These are phyloP conservation scores for Trigoniulus corallinus DNA, from an alignment of 1,140 invertebrate genomes.

Conservation along the genomic window DNA sequence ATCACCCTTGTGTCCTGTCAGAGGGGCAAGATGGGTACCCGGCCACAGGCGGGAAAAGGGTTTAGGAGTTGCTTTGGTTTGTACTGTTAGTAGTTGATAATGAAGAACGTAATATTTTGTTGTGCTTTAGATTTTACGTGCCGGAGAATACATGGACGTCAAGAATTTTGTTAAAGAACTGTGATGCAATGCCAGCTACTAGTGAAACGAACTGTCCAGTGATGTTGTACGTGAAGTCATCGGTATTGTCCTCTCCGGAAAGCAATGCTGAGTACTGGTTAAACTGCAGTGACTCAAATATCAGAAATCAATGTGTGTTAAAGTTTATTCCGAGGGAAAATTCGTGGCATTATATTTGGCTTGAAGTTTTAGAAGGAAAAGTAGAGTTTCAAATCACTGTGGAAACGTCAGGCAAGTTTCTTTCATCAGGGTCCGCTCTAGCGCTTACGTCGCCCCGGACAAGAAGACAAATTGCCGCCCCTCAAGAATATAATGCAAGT, in stretches of 20 bases:
- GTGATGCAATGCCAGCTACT: not conserved
- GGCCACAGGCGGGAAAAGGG: too few species aligned
- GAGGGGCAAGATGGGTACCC: too few species aligned
- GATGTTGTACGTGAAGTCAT: not conserved
- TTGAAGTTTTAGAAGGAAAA: slow-evolving; percentile 4
- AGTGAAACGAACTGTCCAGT: slow-evolving; percentile 4
- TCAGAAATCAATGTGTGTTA: slow-evolving; percentile 7
- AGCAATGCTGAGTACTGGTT: not conserved
- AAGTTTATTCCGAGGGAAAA: slow-evolving; percentile 13
- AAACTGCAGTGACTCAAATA: slow-evolving; percentile 10
- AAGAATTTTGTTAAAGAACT: slow-evolving; percentile 3
- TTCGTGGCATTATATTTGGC: slow-evolving; percentile 14
- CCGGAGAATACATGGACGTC: slow-evolving; percentile 27
- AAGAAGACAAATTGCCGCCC: too few species aligned
- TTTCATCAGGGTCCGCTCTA: too few species aligned
- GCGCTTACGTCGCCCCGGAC: too few species aligned
- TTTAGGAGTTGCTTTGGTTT: too few species aligned
- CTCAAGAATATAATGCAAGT: too few species aligned
- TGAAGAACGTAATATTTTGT: not conserved
- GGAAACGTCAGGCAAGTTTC: slow-evolving; percentile 4
- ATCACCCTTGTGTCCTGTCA: too few species aligned
- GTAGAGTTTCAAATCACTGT: slow-evolving; percentile 10
- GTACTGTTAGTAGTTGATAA: too few species aligned
- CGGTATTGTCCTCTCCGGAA: not conserved
- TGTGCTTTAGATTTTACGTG: slow-evolving; percentile 32